Base-by-base conservation (phyloP, 2,888 invertebrate species). In the Philopedon plagiatum region DNA sequence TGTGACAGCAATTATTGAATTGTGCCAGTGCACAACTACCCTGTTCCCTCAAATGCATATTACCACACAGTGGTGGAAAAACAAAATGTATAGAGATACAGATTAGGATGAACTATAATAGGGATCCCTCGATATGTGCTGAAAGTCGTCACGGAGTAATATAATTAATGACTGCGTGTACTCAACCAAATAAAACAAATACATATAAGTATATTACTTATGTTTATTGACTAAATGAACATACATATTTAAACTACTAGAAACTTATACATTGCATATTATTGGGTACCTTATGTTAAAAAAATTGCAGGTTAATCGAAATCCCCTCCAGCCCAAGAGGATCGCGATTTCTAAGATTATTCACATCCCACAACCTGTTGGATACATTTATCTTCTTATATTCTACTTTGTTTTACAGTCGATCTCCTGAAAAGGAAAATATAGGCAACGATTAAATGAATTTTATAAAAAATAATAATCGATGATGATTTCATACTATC, bases 261-360 rank as follows among this genome's bases (percentile, higher is more conserved):
- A 57, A 57, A 57, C 1, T 39, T 56, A 65, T 26, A 41, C 13
- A 64, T 41, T 41, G 9, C 29, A 18, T 44, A 61, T 21, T 41
- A n/a, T 44, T 1, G 39, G 11, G 11, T 44, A 19, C 11, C 26
- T 60, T 61, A 29, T 44, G 1, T 41, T 61, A 29, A 61, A 44
- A n/a, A 41, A 39, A 61, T 61, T 41, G 44, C 7, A 44, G 8
- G 21, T 51, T 61, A 37, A 18, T 71, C 65, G 65, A 61, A 26
- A 37, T 15, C 46, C 65, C 39, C 65, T 65, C 71, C 71, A 71
- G 71, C 71, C 71, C 51, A 11, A 21, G 64, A 54, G 60, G 29
- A 32, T 46, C 56, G 41, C 65, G 61, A 71, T 56, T n/a, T 5
- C 26, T 11, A 54, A 51, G 18, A n/a, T 13, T 13, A 26, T 11